Evolutionary conservation across 2,888 invertebrate species (phyloP).

Genomic region (Dromius quadrimaculatus): DNA sequence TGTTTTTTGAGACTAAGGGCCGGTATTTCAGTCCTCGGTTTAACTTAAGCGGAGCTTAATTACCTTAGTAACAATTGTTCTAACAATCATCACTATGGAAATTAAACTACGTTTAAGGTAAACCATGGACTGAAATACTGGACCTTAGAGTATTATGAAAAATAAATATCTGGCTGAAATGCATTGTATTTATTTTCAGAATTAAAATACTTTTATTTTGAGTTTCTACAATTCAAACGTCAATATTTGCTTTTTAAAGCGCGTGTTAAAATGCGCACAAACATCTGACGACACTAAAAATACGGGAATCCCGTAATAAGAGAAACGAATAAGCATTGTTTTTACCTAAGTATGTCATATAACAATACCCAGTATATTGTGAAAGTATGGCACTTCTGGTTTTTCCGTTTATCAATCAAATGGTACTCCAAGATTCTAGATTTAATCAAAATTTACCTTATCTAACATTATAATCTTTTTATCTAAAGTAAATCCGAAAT

Average conservation of each 20-base stretch:
- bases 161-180: too few relatives aligned
- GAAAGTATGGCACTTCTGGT: conserved; percentile 42
- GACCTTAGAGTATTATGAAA: too few relatives aligned
- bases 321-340: conserved; percentile 40
- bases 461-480: conserved; percentile 3
- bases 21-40: too few relatives aligned
- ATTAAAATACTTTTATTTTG: too few relatives aligned
- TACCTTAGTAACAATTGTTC: too few relatives aligned
- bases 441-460: conserved; percentile 27
- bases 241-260: conserved; percentile 1
- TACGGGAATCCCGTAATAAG: conserved; percentile 40
- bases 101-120: too few relatives aligned
- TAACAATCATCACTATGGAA: too few relatives aligned
- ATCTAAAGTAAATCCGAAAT: background rate
- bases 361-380: conserved; percentile 23
- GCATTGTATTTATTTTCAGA: too few relatives aligned
- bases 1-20: too few relatives aligned
- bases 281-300: conserved; percentile 36
- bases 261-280: conserved; percentile 16
- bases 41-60: too few relatives aligned
- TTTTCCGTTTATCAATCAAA: conserved; percentile 46
- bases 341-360: conserved; percentile 31
- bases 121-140: too few relatives aligned
- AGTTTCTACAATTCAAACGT: background rate
- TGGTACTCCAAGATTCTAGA: background rate